phyloP scores from a whole-genome alignment of 2,888 invertebrate species.

The Terebella lapidaria region DNA sequence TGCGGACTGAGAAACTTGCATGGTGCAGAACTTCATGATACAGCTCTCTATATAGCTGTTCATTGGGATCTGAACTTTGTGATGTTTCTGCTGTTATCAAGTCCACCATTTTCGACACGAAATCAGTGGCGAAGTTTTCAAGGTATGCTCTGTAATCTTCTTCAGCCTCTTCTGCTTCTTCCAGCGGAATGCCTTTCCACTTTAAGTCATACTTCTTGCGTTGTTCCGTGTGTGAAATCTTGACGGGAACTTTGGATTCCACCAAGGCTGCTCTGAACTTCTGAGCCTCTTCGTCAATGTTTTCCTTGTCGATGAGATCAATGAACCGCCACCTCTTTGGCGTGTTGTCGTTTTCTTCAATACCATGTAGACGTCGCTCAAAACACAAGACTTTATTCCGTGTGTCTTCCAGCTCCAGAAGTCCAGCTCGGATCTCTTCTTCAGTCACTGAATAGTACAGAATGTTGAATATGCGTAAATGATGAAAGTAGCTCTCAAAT shows the following conservation, averaged over 20 bases:
- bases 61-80: neutral
- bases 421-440: conserved; percentile 17
- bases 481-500: conserved; percentile 14
- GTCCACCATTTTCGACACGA: conserved; percentile 15
- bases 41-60: neutral
- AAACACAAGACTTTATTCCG: conserved; percentile 11
- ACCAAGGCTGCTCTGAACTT: neutral
- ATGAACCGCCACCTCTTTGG: conserved; percentile 3
- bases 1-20: conserved; percentile 16
- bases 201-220: conserved; percentile 9
- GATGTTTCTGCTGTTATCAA: neutral
- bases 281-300: conserved; percentile 6
- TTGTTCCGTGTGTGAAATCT: neutral
- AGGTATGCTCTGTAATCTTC: conserved; percentile 16
- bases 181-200: conserved; percentile 15
- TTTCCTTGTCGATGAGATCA: conserved; percentile 8
- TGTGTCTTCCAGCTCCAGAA: conserved; percentile 5
- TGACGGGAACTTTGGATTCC: conserved; percentile 10
- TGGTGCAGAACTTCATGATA: conserved; percentile 24
- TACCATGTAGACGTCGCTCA: conserved; percentile 6
- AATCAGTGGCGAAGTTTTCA: conserved; percentile 16
- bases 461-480: too few relatives aligned
- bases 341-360: neutral
- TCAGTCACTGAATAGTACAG: conserved; percentile 17
- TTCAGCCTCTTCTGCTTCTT: conserved; percentile 16